Conservation (phyloP, 2,113 vertebrate species). For the Tonatia bakeri region DNA sequence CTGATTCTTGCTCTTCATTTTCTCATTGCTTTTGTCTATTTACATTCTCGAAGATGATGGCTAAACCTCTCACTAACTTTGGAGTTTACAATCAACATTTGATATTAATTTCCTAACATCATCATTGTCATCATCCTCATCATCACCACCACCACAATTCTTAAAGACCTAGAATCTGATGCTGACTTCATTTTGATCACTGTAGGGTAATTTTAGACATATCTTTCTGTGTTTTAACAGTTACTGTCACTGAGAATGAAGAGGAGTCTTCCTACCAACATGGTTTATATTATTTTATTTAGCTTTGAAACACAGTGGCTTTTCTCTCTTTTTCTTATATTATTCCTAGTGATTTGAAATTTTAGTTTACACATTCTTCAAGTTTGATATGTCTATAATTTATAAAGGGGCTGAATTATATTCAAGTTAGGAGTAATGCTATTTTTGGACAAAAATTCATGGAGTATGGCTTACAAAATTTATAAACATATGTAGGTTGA, state of each 20-base stretch:
- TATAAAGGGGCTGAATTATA: background rate
- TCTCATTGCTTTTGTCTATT: background rate
- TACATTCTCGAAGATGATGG: background rate
- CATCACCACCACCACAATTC: background rate
- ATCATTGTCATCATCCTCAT: background rate
- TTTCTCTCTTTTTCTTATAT: background rate
- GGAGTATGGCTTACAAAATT: background rate
- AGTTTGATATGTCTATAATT: background rate
- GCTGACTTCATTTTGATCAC: background rate
- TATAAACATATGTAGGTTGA: background rate
- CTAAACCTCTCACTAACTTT: background rate
- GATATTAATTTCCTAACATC: background rate
- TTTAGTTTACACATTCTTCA: background rate
- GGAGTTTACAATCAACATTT: background rate
- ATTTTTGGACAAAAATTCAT: background rate
- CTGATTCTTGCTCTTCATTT: background rate
- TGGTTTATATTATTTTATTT: background rate
- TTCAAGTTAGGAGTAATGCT: background rate
- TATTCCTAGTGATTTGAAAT: background rate
- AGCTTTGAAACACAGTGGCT: background rate
- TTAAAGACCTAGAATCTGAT: background rate
- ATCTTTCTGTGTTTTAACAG: background rate
- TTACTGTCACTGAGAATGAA: background rate
- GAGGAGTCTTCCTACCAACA: background rate
- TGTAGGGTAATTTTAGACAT: background rate